A percentile compares a stretch with the other conserved stretches of the same genome.
These are phyloP conservation scores for Zele albiditarsus DNA, from an alignment of 2,888 invertebrate genomes.

Conservation along the genomic window DNA sequence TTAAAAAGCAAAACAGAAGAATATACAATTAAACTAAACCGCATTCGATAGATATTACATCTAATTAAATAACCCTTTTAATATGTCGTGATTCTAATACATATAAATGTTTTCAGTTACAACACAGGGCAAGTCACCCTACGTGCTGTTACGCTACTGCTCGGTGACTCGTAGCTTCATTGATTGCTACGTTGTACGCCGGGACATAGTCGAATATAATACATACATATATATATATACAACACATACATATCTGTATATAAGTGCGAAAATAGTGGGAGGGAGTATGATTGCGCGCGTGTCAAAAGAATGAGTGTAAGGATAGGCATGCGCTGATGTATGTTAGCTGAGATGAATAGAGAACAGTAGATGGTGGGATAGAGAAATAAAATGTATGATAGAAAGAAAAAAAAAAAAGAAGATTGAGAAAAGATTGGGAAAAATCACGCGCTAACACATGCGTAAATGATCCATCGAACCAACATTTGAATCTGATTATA, in stretches of 20 bases:
- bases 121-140: conserved; percentile 30
- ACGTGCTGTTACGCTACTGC: conserved; percentile 60
- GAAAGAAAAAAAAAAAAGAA: too few species aligned
- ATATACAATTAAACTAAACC: background rate
- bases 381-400: background rate
- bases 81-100: background rate
- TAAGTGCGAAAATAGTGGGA: conserved; percentile 53
- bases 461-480: background rate
- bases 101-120: background rate
- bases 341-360: background rate
- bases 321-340: background rate
- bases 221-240: background rate
- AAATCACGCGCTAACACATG: conserved; percentile 28
- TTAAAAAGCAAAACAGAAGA: background rate
- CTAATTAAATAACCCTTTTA: background rate
- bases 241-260: too few species aligned
- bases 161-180: conserved; percentile 70
- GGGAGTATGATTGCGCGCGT: conserved; percentile 33
- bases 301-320: background rate
- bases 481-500: conserved; percentile 29
- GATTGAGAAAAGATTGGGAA: background rate
- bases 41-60: background rate
- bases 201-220: conserved; percentile 55
- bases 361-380: background rate
- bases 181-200: conserved; percentile 68